Evolutionary conservation across 1,140 invertebrate genomes (phyloP), one percentile per base, ranked within the genome.

Genomic region (Scaptomyza hsui): DNA sequence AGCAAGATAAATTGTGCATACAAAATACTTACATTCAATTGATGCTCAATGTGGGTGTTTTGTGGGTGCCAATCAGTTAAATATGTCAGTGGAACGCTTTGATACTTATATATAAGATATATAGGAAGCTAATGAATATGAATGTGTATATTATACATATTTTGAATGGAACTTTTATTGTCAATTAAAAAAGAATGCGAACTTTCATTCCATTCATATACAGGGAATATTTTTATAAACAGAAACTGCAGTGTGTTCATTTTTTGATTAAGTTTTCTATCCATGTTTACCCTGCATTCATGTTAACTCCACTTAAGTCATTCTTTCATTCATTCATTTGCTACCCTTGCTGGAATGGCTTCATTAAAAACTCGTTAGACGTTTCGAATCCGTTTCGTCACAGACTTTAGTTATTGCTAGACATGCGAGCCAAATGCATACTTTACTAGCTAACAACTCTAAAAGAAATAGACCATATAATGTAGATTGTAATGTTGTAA

Each of bases 11-110:
- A 73, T 73, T 73, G 71, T 56, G 71, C 64, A 73, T 73, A 73
- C 65, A 69, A 73, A 29, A 73, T 68, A 32, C 24, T 44, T 39
- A 12, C 32, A 42, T 39, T 35, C 13, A 10, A 69, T 48, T 60
- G 47, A 39, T 39, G 62, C 42, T 12, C 15, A 32, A 29, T 55
- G 60, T 69, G 64, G 59, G 55, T 75, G 73, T 64, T 65, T 32
- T 57, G 57, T 44, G 32, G 26, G 32, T 45, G 69, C 78, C 74
- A 68, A 69, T 60, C 75, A 70, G 65, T 44, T 56, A 65, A 82
- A 86, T 88, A 65, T 88, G 74, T 71, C 81, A 85, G 60, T 86
- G 69, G 73, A 78, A 47, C 60, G 29, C 13, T 37, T 21, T 4
- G 18, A 24, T 42, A 10, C 15, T 39, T 59, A 44, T 53, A 52